These are phyloP conservation scores for Ictalurus furcatus DNA, from an alignment of 2,113 vertebrate genomes.

Conservation along the genomic window DNA sequence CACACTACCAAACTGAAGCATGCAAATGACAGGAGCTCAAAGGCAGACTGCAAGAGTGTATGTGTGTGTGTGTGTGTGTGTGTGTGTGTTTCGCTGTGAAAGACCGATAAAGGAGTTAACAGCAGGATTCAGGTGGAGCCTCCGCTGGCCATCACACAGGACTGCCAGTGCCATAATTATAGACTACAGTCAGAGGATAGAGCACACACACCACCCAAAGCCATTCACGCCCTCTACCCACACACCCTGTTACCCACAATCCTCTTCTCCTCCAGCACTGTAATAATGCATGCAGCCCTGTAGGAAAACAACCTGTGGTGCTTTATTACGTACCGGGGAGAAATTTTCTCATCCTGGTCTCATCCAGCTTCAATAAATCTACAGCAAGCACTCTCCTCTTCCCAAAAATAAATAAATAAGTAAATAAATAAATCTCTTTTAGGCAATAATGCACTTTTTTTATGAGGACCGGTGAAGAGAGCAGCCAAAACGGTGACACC, in stretches of 20 bases:
- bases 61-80: background rate
- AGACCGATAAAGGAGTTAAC: conserved; percentile 58
- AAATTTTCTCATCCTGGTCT: conserved; percentile 58
- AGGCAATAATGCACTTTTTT: conserved; percentile 55
- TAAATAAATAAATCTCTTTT: conserved; percentile 52
- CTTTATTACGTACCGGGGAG: conserved; percentile 61
- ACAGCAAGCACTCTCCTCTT: conserved; percentile 51
- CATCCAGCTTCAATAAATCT: conserved; percentile 69
- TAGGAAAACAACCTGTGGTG: conserved; percentile 64
- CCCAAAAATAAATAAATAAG: background rate
- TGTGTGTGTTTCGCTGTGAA: conserved; percentile 61
- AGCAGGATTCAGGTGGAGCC: conserved; percentile 58
- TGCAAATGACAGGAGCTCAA: conserved; percentile 51
- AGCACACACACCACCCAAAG: conserved; percentile 2
- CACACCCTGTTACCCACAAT: conserved; percentile 29
- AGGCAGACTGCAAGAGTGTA: background rate
- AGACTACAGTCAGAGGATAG: conserved; percentile 37
- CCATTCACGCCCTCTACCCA: background rate
- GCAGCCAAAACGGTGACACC: conserved; percentile 39
- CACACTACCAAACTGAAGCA: background rate
- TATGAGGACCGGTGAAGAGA: conserved; percentile 19
- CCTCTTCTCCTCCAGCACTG: conserved; percentile 39
- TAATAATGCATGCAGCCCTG: conserved; percentile 64
- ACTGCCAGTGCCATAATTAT: conserved; percentile 39
- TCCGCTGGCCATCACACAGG: conserved; percentile 49